A percentile compares a stretch with the other conserved stretches of the same genome.
These are phyloP conservation scores for Cherax quadricarinatus DNA, from an alignment of 1,140 invertebrate species.

Conservation along the genomic window DNA sequence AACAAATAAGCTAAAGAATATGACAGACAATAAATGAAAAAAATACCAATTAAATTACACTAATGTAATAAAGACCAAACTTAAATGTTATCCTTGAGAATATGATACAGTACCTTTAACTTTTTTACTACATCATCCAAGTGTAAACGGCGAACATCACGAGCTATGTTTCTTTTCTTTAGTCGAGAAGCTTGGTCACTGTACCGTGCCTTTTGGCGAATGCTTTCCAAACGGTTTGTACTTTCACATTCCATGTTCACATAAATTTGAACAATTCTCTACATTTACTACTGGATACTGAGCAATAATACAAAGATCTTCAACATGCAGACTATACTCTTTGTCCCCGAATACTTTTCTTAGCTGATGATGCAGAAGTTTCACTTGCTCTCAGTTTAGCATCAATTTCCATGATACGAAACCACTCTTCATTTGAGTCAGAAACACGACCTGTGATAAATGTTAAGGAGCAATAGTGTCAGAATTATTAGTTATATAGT, in stretches of 20 bases:
- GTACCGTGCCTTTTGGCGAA: constrained; percentile 13
- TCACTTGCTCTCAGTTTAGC: not conserved
- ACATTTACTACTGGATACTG: too few relatives aligned
- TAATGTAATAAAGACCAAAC: not conserved
- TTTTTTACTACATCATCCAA: constrained; percentile 33
- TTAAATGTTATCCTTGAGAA: too few relatives aligned
- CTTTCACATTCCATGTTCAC: constrained; percentile 2
- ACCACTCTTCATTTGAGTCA: constrained; percentile 5
- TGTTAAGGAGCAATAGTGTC: not conserved
- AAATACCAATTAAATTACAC: not conserved
- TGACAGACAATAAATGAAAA: not conserved
- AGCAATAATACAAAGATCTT: not conserved
- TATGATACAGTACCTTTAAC: constrained; percentile 24
- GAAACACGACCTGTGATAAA: not conserved
- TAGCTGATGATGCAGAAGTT: not conserved
- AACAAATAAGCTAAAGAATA: constrained; percentile 1
- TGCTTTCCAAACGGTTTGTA: not conserved
- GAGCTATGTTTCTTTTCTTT: constrained; percentile 37
- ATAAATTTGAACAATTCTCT: not conserved
- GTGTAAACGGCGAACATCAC: constrained; percentile 28
- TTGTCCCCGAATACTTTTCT: not conserved
- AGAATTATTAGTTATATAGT: too few relatives aligned
- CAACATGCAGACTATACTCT: not conserved
- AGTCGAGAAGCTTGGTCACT: constrained; percentile 16
- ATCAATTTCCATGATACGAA: not conserved